Evolutionary conservation across 1,140 invertebrate species (phyloP).

Genomic region (Lanistes nyassanus): DNA sequence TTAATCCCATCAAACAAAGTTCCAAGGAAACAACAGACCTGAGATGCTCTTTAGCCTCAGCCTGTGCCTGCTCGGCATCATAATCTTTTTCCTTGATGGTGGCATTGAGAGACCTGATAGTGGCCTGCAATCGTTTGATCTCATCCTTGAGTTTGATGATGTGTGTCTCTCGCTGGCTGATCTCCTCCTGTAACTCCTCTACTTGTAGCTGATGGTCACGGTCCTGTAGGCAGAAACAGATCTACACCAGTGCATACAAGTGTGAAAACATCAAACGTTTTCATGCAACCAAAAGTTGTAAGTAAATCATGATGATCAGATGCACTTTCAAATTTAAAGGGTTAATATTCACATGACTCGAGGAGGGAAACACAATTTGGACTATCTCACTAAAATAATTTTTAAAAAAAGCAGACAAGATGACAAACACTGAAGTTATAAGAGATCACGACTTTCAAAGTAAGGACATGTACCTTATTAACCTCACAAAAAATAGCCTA

Average conservation of each 20-base stretch:
- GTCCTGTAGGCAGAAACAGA: constrained; percentile 46
- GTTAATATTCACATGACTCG: no score
- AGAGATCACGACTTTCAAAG: no score
- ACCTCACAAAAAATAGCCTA: no score
- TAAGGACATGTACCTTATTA: no score
- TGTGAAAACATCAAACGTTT: neutral
- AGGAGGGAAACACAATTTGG: no score
- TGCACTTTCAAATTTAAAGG: no score
- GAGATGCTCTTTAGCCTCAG: constrained; percentile 56
- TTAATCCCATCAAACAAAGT: no score
- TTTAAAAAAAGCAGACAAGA: no score
- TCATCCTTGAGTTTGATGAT: constrained; percentile 59
- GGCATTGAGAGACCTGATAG: constrained; percentile 52
- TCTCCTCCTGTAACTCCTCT: constrained; percentile 61
- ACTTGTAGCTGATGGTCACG: constrained; percentile 54
- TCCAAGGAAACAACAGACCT: constrained; percentile 27
- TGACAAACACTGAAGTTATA: no score
- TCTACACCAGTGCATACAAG: neutral
- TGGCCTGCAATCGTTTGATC: constrained; percentile 47
- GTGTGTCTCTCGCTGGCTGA: constrained; percentile 56
- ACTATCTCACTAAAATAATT: no score
- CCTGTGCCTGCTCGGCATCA: constrained; percentile 56
- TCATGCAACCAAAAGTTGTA: neutral
- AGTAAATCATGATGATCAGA: no score
- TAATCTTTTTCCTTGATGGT: constrained; percentile 58